Conservation (phyloP, 2,113 vertebrate species). For the Phyllopteryx taeniolatus region DNA sequence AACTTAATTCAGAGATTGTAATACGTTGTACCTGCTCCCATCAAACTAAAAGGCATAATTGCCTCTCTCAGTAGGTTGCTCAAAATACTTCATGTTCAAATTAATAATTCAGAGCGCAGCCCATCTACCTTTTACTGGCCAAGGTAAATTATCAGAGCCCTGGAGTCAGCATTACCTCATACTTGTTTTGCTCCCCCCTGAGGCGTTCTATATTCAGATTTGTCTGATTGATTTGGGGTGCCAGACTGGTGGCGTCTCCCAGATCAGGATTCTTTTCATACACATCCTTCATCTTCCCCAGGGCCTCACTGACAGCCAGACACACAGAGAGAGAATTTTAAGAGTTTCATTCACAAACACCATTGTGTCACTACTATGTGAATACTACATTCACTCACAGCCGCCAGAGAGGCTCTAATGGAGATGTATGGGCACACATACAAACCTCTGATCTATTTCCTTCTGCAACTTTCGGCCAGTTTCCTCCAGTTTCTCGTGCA, state of each 20-base stretch:
- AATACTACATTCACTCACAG: conserved; percentile 31
- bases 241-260: conserved; percentile 84
- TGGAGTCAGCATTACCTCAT: conserved; percentile 73
- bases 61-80: neutral
- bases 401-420: conserved; percentile 25
- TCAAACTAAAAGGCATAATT: neutral
- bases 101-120: neutral
- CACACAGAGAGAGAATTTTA: conserved; percentile 2
- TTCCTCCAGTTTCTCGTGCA: conserved; percentile 94
- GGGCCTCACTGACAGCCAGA: conserved; percentile 76
- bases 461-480: conserved; percentile 94
- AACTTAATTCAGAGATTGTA: neutral
- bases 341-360: conserved; percentile 11
- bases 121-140: neutral
- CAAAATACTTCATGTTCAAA: neutral
- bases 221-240: conserved; percentile 83
- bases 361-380: conserved; percentile 66
- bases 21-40: neutral
- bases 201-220: conserved; percentile 82
- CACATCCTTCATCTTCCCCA: conserved; percentile 91
- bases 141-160: neutral
- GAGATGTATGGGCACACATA: conserved; percentile 17
- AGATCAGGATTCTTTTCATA: conserved; percentile 90
- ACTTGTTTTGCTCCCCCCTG: conserved; percentile 79
- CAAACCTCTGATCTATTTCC: conserved; percentile 95